These are phyloP conservation scores for Drosophila colorata DNA, from an alignment of 2,888 invertebrate species.

Conservation along the genomic window DNA sequence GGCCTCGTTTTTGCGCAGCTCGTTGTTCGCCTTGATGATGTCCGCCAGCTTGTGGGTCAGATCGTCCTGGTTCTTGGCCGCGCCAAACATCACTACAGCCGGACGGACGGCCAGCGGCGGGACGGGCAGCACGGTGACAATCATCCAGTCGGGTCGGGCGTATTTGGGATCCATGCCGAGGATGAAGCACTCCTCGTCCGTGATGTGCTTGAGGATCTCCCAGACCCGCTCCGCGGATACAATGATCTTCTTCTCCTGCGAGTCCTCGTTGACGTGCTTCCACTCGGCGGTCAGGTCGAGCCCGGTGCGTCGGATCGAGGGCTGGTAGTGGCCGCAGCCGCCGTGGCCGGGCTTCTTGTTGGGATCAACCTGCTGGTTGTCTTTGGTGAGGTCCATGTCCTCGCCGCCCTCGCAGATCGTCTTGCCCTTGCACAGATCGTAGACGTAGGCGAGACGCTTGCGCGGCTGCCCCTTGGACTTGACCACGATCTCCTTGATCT, in stretches of 20 bases:
- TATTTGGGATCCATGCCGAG: conserved; percentile 98
- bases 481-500: conserved; percentile 89
- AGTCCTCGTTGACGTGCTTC: conserved; percentile 99
- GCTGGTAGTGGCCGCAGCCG: conserved; percentile 99
- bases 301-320: conserved; percentile 94
- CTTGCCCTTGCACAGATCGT: conserved; percentile 99
- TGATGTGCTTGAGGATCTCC: conserved; percentile 98
- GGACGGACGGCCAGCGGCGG: conserved; percentile 98
- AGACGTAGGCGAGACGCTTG: conserved; percentile 96
- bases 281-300: conserved; percentile 98
- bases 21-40: conserved; percentile 99
- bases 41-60: conserved; percentile 99
- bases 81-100: conserved; percentile 98
- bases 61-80: conserved; percentile 99
- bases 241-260: conserved; percentile 97
- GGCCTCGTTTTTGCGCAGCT: conserved; percentile 96
- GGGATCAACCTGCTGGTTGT: conserved; percentile 87
- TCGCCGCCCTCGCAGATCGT: conserved; percentile 99
- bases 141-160: conserved; percentile 99
- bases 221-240: conserved; percentile 98
- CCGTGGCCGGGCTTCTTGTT: conserved; percentile 91
- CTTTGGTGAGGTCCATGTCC: conserved; percentile 96
- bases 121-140: conserved; percentile 98
- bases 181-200: conserved; percentile 98
- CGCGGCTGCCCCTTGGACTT: conserved; percentile 98